Percentiles rank a stretch among this genome's conserved stretches.
Evolutionary conservation across 2,888 invertebrate species (phyloP).

Genomic region (Ectemnius cavifrons): DNA sequence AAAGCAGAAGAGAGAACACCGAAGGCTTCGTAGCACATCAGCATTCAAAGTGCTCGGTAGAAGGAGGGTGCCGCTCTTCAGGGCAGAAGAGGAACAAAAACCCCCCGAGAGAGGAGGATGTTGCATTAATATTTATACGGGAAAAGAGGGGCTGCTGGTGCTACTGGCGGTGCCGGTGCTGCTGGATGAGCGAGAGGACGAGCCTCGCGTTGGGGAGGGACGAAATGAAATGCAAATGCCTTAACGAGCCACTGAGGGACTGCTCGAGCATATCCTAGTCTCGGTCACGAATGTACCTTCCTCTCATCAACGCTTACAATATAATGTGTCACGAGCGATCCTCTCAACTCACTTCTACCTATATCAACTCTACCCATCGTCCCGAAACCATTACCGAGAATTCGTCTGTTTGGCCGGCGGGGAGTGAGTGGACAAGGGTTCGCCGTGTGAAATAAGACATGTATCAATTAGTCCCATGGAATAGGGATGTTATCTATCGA

Average conservation of each 20-base stretch:
- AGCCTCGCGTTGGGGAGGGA: slow-evolving; percentile 51
- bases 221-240: slow-evolving; percentile 78
- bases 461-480: not conserved
- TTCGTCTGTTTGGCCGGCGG: not conserved
- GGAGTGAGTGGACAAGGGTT: not conserved
- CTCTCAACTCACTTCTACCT: slow-evolving; percentile 22
- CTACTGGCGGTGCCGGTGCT: not conserved
- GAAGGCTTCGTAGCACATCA: slow-evolving; percentile 72
- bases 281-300: slow-evolving; percentile 72
- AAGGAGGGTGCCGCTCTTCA: slow-evolving; percentile 63
- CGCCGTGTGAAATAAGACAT: not conserved
- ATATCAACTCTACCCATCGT: slow-evolving; percentile 10
- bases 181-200: slow-evolving; percentile 53
- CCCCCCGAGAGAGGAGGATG: slow-evolving; percentile 76
- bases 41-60: slow-evolving; percentile 76
- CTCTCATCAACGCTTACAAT: slow-evolving; percentile 73
- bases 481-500: not conserved
- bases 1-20: slow-evolving; percentile 30
- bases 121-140: slow-evolving; percentile 78
- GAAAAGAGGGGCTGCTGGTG: slow-evolving; percentile 66
- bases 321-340: slow-evolving; percentile 56
- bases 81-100: slow-evolving; percentile 74
- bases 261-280: slow-evolving; percentile 71
- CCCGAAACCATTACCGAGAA: not conserved
- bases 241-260: slow-evolving; percentile 78